Conservation (phyloP, 2,113 vertebrate genomes). For the Theristicus caerulescens region DNA sequence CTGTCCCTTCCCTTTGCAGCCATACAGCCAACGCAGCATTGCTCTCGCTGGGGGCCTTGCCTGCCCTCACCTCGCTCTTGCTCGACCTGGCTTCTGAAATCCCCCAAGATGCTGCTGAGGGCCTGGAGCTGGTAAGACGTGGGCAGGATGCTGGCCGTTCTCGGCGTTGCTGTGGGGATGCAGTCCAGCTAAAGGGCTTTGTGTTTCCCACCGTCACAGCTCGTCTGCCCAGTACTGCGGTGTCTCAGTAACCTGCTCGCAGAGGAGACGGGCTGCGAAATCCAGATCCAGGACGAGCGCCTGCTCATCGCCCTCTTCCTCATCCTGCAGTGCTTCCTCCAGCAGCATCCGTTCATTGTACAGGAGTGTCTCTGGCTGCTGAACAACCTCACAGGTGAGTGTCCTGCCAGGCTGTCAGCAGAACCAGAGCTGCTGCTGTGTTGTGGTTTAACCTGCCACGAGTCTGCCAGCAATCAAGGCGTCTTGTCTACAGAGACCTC, state of each 20-base stretch:
- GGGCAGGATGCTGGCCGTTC: background rate
- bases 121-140: slow-evolving; percentile 84
- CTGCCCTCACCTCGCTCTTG: slow-evolving; percentile 77
- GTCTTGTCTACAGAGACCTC: background rate
- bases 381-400: slow-evolving; percentile 92
- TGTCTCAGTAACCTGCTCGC: slow-evolving; percentile 88
- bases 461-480: too few relatives aligned
- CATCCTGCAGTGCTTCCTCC: slow-evolving; percentile 79
- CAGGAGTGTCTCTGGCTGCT: slow-evolving; percentile 91
- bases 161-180: fast-evolving
- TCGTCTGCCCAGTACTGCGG: slow-evolving; percentile 88
- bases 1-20: slow-evolving; percentile 60
- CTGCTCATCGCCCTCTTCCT: slow-evolving; percentile 82
- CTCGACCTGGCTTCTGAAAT: slow-evolving; percentile 79
- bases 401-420: fast-evolving
- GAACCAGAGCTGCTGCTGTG: background rate
- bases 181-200: fast-evolving
- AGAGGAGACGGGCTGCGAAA: slow-evolving; percentile 32
- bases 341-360: slow-evolving; percentile 76
- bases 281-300: slow-evolving; percentile 64
- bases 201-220: slow-evolving; percentile 61
- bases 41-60: slow-evolving; percentile 74
- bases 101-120: slow-evolving; percentile 60
- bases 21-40: slow-evolving; percentile 66
- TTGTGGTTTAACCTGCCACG: background rate